Evolutionary conservation across 35 echinoderm and acorn worm species (phyloP).

Genomic region (Acanthaster planci): DNA sequence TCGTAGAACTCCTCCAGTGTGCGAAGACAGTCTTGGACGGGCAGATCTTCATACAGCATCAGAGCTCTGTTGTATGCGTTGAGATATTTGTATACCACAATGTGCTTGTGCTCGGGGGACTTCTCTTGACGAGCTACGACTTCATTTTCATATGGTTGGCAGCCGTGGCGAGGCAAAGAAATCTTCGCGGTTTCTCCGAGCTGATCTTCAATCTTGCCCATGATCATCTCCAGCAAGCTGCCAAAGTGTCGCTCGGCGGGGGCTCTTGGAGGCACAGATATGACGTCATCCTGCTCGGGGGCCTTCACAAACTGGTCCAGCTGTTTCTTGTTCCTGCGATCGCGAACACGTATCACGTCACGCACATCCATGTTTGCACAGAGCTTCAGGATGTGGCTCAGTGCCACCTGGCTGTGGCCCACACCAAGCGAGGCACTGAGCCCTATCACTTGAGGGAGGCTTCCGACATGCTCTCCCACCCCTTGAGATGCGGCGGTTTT

Average conservation of each 20-base stretch:
- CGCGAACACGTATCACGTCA: slow-evolving; percentile 30
- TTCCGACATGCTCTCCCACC: neutral
- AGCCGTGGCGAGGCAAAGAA: slow-evolving; percentile 36
- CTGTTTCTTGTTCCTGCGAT: slow-evolving; percentile 4
- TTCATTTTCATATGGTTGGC: slow-evolving; percentile 53
- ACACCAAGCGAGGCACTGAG: slow-evolving; percentile 58
- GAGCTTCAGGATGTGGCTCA: slow-evolving; percentile 48
- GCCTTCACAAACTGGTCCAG: slow-evolving; percentile 31
- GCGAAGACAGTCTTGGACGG: slow-evolving; percentile 43
- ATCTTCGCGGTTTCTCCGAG: neutral
- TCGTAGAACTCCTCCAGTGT: slow-evolving; percentile 41
- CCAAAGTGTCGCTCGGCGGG: neutral
- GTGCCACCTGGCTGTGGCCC: slow-evolving; percentile 27
- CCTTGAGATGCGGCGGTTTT: slow-evolving; percentile 28
- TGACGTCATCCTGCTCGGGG: slow-evolving; percentile 36
- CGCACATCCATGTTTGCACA: slow-evolving; percentile 63
- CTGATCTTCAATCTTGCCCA: slow-evolving; percentile 23
- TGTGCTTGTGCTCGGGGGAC: neutral
- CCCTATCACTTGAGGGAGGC: slow-evolving; percentile 62
- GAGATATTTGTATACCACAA: slow-evolving; percentile 45
- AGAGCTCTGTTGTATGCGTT: slow-evolving; percentile 57
- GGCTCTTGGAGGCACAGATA: neutral
- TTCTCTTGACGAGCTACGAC: neutral
- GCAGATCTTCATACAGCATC: slow-evolving; percentile 58
- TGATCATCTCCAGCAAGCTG: slow-evolving; percentile 27